phyloP scores from a whole-genome alignment of 2,797 vertebrate genomes.

The Sylvilagus floridanus region DNA sequence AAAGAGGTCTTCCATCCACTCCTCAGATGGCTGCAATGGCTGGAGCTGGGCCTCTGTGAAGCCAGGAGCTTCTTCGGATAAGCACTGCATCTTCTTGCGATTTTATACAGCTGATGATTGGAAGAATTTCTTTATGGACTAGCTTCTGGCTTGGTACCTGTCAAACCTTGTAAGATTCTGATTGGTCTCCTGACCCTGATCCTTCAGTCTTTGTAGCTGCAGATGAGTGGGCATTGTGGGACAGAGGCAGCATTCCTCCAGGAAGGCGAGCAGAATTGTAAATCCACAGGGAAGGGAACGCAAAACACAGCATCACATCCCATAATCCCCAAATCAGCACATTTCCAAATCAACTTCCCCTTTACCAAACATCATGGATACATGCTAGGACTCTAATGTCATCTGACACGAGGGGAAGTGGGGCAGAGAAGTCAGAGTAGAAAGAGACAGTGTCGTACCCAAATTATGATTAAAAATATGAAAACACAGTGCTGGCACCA shows the following conservation, averaged over 20 bases:
- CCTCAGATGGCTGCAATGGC: too few species aligned
- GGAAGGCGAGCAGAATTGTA: constrained; percentile 32
- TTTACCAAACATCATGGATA: not conserved
- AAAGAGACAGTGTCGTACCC: not conserved
- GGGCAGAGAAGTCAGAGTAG: not conserved
- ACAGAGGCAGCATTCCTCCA: not conserved
- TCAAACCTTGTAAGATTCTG: constrained; percentile 22
- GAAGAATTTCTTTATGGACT: constrained; percentile 27
- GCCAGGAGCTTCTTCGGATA: not conserved
- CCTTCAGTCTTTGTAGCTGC: not conserved
- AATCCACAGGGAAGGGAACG: not conserved
- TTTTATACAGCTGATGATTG: constrained; percentile 32
- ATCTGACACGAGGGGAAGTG: not conserved
- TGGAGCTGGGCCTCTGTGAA: too few species aligned
- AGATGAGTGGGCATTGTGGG: not conserved
- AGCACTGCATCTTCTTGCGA: constrained; percentile 19
- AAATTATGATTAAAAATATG: constrained; percentile 47
- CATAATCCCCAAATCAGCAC: not conserved
- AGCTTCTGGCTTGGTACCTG: constrained; percentile 32
- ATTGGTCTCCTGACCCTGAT: not conserved
- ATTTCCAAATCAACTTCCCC: not conserved
- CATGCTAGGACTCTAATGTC: not conserved
- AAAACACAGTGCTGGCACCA: not conserved
- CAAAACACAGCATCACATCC: not conserved
- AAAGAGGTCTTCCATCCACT: too few species aligned